Percentiles rank a stretch among this genome's conserved stretches.
Evolutionary conservation across 2,797 vertebrate genomes (phyloP).

Genomic region (Enteromius thamalakanensis): DNA sequence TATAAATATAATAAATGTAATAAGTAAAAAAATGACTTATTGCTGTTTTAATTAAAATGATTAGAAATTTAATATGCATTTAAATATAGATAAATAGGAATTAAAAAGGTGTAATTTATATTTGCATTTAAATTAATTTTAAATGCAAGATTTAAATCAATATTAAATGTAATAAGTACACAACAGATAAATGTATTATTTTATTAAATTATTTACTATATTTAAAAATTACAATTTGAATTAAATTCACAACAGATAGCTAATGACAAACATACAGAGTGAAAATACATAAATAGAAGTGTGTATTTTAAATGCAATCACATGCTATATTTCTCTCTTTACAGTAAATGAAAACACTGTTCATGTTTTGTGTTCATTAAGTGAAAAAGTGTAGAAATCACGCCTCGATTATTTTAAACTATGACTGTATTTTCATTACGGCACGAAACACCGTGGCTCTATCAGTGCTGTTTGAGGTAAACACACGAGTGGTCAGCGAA

Average conservation of each 20-base stretch:
- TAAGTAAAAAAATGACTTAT: too few relatives aligned
- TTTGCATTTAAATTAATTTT: neutral
- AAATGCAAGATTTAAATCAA: neutral
- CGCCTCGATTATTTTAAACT: neutral
- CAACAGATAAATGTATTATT: neutral
- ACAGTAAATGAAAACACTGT: neutral
- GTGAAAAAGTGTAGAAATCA: neutral
- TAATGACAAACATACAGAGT: neutral
- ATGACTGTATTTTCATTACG: neutral
- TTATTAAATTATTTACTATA: neutral
- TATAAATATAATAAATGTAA: neutral
- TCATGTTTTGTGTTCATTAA: neutral
- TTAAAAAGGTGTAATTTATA: neutral
- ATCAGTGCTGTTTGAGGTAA: neutral
- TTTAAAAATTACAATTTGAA: neutral
- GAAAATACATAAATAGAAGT: too few relatives aligned
- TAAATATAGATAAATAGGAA: neutral
- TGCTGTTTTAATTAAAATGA: neutral
- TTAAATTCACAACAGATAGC: neutral
- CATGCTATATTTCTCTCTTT: neutral
- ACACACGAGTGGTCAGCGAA: neutral
- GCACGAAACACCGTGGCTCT: neutral
- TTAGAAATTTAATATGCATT: neutral
- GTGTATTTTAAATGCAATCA: neutral
- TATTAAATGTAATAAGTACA: neutral